Base-by-base conservation (phyloP, 37 sponge, comb jelly and placozoan genomes). In the Halichondria panicea region DNA sequence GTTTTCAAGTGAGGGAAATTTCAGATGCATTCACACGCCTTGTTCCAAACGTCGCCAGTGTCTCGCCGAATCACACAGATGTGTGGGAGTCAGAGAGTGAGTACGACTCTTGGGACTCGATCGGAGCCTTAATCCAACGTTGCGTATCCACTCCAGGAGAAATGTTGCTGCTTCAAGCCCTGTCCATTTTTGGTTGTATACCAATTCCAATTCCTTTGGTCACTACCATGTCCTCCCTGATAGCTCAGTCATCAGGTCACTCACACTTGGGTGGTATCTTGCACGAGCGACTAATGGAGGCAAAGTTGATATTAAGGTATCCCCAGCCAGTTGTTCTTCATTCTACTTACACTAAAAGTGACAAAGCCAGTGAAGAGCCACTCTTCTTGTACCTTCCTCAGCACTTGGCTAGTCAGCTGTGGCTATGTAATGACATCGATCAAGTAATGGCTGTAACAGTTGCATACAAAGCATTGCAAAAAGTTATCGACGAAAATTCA, bases 71-170 rank as follows among this genome's bases (percentile, higher is more conserved):
- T 3, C 28, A 13, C 11, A 43, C 45, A 22, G 58, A 78, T 53
- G 33, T 24, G 4, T 78, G 68, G 68, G 38, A 28, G 55, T 56
- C 82, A 15, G 55, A 44, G 31, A 37, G 54, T 19, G n/a, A 12
- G n/a, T 73, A 73, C 35, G 81, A 81, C 65, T 81, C 81, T 11
- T 71, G 72, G 81, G 48, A 81, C n/a, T 54, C 58, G 11, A 24
- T 72, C 45, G 62, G 66, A 4, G 56, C 28, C 4, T 66, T 81
- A 19, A 30, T 81, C 42, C 30, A 71, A 8, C 12, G 12, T 19
- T 81, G 82, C 72, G 12, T 55, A 0, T 52, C 73, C 32, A 55
- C 24, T 8, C 38, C 67, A 28, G 43, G n/a, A 31, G 82, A 63
- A 45, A 33, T 31, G 24, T 56, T 72, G 3, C 74, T 72, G 15